phyloP scores from a whole-genome alignment of 2,888 invertebrate genomes.

The Noctua janthina region DNA sequence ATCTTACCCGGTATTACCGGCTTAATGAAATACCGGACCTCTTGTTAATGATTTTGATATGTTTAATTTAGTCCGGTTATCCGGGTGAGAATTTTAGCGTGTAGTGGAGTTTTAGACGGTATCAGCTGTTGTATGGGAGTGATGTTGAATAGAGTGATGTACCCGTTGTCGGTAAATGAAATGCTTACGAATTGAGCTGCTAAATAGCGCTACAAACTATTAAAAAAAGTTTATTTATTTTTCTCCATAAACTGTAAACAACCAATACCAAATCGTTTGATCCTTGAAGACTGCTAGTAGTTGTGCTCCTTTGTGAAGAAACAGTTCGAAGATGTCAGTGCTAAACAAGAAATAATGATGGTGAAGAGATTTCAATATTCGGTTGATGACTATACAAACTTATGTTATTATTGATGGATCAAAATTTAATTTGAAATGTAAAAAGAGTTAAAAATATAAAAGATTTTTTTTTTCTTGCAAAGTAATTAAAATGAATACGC shows the following conservation, averaged over 20 bases:
- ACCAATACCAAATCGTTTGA: neutral
- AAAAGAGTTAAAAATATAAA: neutral
- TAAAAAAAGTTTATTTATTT: no score
- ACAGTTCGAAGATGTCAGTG: neutral
- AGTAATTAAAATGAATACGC: constrained; percentile 23
- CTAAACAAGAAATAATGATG: neutral
- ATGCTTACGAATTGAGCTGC: neutral
- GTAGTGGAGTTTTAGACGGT: constrained; percentile 3
- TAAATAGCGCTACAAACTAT: no score
- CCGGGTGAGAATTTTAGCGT: constrained; percentile 17
- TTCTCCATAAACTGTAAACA: neutral
- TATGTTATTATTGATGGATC: neutral
- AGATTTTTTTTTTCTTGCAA: neutral
- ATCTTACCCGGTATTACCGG: constrained; percentile 40
- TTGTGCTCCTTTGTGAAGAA: neutral
- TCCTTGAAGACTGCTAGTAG: neutral
- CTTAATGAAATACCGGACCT: constrained; percentile 70
- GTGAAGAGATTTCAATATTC: neutral
- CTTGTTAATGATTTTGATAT: constrained; percentile 50
- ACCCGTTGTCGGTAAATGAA: neutral
- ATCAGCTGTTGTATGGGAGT: neutral
- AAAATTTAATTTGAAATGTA: constrained; percentile 6
- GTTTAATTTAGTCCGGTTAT: constrained; percentile 54
- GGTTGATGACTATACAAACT: neutral
- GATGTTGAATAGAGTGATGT: neutral